Conservation (phyloP, 2,113 vertebrate species). For the Cyanoramphus novaezelandiae region DNA sequence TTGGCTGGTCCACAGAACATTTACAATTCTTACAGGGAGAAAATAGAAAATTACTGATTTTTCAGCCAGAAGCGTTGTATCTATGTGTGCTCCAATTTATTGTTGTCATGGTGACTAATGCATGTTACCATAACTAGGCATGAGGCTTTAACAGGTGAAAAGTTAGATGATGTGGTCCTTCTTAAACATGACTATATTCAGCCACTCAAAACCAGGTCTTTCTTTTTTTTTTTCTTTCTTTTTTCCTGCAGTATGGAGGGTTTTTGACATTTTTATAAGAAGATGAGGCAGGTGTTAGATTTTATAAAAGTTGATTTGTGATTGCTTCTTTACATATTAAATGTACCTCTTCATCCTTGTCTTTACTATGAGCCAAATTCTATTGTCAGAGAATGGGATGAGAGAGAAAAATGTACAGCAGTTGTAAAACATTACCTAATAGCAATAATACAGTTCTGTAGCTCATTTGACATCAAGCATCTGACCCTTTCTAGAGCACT, state of each 20-base stretch:
- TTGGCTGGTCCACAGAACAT: background rate
- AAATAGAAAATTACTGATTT: background rate
- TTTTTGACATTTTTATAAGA: background rate
- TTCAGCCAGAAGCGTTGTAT: background rate
- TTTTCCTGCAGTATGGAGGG: background rate
- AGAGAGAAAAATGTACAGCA: background rate
- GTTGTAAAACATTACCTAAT: background rate
- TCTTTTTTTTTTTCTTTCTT: background rate
- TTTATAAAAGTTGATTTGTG: background rate
- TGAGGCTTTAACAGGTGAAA: conserved; percentile 20
- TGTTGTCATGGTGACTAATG: conserved; percentile 57
- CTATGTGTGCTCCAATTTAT: background rate
- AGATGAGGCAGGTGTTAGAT: background rate
- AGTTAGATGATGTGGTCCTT: background rate
- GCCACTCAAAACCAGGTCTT: background rate
- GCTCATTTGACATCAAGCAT: background rate
- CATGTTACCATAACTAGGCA: background rate
- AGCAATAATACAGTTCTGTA: background rate
- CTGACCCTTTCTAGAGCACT: background rate
- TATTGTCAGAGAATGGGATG: background rate
- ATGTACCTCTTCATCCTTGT: background rate
- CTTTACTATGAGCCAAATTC: background rate
- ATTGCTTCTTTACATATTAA: background rate
- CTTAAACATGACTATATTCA: background rate
- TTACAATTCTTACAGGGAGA: background rate